phyloP scores from a whole-genome alignment of 1,140 invertebrate species.

The Drosophila nasuta region DNA sequence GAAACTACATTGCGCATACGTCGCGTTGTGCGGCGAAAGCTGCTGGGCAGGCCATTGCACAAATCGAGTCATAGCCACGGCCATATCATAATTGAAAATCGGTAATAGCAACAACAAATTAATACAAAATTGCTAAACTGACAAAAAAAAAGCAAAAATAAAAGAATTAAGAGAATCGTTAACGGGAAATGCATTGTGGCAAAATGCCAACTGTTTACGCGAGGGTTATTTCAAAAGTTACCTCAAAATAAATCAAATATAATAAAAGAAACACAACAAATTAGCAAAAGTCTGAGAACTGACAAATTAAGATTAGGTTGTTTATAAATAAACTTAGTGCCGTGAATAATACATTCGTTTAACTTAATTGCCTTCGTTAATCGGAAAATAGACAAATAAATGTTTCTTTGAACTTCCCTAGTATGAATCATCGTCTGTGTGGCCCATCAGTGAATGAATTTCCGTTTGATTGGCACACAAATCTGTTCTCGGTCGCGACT shows the following conservation, averaged over 20 bases:
- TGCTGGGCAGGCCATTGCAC: too few relatives aligned
- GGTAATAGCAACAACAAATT: slow-evolving; percentile 44
- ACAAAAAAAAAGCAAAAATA: slow-evolving; percentile 34
- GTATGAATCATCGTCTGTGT: slow-evolving; percentile 50
- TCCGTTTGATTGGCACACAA: slow-evolving; percentile 66
- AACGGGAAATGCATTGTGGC: slow-evolving; percentile 66
- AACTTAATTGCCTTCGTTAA: background rate
- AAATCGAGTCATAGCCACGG: slow-evolving; percentile 32
- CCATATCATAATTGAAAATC: slow-evolving; percentile 71
- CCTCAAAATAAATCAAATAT: background rate
- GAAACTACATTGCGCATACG: slow-evolving; percentile 68
- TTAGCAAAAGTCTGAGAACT: background rate
- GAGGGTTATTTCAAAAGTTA: slow-evolving; percentile 16
- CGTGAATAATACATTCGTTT: background rate
- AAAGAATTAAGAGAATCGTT: slow-evolving; percentile 24
- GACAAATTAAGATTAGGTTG: background rate
- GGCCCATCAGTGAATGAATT: slow-evolving; percentile 20
- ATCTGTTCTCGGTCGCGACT: slow-evolving; percentile 39
- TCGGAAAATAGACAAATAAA: background rate
- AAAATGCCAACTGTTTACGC: slow-evolving; percentile 43
- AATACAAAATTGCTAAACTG: slow-evolving; percentile 43
- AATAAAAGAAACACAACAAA: background rate
- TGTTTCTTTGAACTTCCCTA: slow-evolving; percentile 4
- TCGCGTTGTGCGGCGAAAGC: slow-evolving; percentile 10
- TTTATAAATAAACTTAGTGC: background rate